These are phyloP conservation scores for Meteorus cinctellus DNA, from an alignment of 2,888 invertebrate species.

Conservation along the genomic window DNA sequence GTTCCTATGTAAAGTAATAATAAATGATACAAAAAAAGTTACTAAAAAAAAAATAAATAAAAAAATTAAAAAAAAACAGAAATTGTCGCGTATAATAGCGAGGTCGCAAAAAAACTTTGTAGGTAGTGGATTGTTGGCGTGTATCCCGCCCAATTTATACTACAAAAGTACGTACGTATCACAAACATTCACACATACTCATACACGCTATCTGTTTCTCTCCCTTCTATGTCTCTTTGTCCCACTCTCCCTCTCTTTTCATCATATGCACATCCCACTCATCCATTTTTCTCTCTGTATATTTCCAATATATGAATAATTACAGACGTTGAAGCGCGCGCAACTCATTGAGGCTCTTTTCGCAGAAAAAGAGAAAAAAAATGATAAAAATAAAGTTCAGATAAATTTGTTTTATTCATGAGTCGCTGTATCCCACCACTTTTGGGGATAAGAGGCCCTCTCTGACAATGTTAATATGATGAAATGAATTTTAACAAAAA, in stretches of 20 bases:
- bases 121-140: conserved; percentile 56
- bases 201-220: conserved; percentile 55
- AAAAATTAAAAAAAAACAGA: conserved; percentile 51
- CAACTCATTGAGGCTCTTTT: conserved; percentile 19
- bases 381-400: conserved; percentile 6
- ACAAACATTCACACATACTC: conserved; percentile 54
- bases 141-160: conserved; percentile 55
- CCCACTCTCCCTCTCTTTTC: conserved; percentile 48
- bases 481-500: neutral
- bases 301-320: conserved; percentile 35
- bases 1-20: conserved; percentile 73
- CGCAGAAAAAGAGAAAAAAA: neutral
- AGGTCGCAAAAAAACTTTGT: conserved; percentile 57
- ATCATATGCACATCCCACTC: conserved; percentile 46
- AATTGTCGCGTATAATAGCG: conserved; percentile 45
- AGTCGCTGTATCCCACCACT: neutral
- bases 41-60: conserved; percentile 55
- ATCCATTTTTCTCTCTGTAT: conserved; percentile 46
- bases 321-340: conserved; percentile 33
- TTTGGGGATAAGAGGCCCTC: neutral
- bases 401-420: conserved; percentile 3
- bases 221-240: conserved; percentile 47
- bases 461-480: conserved; percentile 5
- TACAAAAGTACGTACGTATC: conserved; percentile 66
- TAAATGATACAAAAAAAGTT: conserved; percentile 59